Percentiles rank a stretch among this genome's conserved stretches.
Conservation (phyloP, 2,113 vertebrate species). For the Clupea harengus region DNA sequence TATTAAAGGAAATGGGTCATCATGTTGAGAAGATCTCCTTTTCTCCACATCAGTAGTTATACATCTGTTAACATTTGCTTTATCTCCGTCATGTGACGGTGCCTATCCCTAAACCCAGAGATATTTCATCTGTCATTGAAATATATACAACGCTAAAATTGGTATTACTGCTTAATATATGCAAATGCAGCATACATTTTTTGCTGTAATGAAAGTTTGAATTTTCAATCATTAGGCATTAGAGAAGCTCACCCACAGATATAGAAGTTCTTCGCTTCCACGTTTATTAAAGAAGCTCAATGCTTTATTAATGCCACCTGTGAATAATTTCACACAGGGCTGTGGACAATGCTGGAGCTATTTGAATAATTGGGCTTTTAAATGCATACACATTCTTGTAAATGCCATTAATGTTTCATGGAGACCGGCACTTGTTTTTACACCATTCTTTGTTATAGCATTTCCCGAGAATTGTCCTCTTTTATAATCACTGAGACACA, state of each 20-base stretch:
- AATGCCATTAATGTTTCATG: slow-evolving; percentile 62
- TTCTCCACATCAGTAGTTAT: slow-evolving; percentile 6
- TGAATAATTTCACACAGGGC: slow-evolving; percentile 57
- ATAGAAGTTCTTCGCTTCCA: not conserved
- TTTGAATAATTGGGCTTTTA: slow-evolving; percentile 59
- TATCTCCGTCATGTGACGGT: not conserved
- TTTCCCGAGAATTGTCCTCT: slow-evolving; percentile 40
- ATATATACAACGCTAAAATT: not conserved
- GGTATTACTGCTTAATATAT: not conserved
- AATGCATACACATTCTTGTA: slow-evolving; percentile 50
- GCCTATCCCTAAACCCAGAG: not conserved
- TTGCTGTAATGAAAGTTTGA: not conserved
- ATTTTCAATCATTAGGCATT: not conserved
- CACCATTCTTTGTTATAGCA: slow-evolving; percentile 52
- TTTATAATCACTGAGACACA: slow-evolving; percentile 47
- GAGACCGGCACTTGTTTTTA: slow-evolving; percentile 56
- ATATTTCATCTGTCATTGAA: not conserved
- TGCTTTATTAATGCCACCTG: slow-evolving; percentile 44
- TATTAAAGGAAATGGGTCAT: slow-evolving; percentile 51
- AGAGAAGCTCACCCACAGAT: not conserved
- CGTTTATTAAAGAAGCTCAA: not conserved
- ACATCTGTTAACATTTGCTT: slow-evolving; percentile 11
- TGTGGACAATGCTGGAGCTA: slow-evolving; percentile 53
- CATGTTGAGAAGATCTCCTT: not conserved
- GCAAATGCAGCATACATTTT: not conserved